A percentile compares a stretch with the other conserved stretches of the same genome.
Evolutionary conservation across 2,888 invertebrate species (phyloP).

Genomic region (Palloptera scutellata): DNA sequence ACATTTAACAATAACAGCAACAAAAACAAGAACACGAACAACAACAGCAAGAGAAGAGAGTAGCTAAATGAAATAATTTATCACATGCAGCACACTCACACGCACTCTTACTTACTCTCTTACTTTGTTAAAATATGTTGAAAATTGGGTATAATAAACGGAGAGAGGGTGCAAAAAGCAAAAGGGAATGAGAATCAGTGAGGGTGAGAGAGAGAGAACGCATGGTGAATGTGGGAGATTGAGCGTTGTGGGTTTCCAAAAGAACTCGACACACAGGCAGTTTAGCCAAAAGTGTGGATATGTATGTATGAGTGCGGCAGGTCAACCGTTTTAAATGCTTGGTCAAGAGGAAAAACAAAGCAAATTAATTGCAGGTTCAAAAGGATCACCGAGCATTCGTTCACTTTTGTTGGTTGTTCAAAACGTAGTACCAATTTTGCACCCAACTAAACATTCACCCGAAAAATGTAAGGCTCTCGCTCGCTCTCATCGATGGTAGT

Average conservation of each 20-base stretch:
- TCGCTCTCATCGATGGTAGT: too few species aligned
- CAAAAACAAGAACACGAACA: slow-evolving; percentile 14
- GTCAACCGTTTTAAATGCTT: slow-evolving; percentile 48
- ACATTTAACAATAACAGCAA: slow-evolving; percentile 17
- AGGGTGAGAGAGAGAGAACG: not conserved
- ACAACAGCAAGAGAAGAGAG: slow-evolving; percentile 9
- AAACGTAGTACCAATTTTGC: too few species aligned
- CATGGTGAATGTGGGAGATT: not conserved
- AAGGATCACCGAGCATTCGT: slow-evolving; percentile 23
- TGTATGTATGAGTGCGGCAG: slow-evolving; percentile 6
- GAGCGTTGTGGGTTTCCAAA: not conserved
- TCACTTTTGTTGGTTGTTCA: too few species aligned
- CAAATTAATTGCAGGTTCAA: slow-evolving; percentile 59
- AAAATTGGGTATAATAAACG: too few species aligned
- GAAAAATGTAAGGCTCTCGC: too few species aligned
- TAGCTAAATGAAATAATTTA: slow-evolving; percentile 35
- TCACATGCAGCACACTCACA: slow-evolving; percentile 19
- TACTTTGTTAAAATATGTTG: not conserved
- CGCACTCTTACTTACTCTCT: not conserved
- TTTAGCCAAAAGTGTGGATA: too few species aligned
- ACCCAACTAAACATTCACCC: too few species aligned
- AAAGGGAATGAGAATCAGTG: not conserved
- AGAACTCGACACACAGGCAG: too few species aligned
- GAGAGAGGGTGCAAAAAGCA: not conserved
- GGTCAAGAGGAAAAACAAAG: slow-evolving; percentile 57